These are phyloP conservation scores for Diplodus sargus DNA, from an alignment of 2,797 vertebrate genomes.

Conservation along the genomic window DNA sequence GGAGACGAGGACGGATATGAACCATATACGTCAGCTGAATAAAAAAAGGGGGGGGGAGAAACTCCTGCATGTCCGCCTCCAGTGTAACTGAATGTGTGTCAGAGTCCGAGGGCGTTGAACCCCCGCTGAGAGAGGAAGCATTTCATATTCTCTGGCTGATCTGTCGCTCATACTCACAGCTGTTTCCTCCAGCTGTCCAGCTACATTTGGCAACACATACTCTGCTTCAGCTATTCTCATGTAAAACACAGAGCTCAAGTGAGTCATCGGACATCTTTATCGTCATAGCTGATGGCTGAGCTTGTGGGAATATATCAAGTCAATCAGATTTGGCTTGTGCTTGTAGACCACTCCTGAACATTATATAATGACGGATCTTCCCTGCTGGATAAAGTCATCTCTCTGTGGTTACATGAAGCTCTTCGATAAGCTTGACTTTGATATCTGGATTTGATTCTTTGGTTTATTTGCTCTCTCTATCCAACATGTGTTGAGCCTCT, in stretches of 20 bases:
- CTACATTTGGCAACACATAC: constrained; percentile 37
- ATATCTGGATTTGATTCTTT: constrained; percentile 7
- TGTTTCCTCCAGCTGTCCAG: constrained; percentile 61
- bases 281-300: constrained; percentile 5
- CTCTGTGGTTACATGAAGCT: background rate
- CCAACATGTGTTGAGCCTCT: background rate
- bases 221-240: constrained; percentile 6
- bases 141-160: constrained; percentile 43
- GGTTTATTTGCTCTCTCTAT: background rate
- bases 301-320: constrained; percentile 15
- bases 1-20: background rate
- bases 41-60: background rate
- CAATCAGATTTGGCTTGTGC: constrained; percentile 3
- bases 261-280: constrained; percentile 31
- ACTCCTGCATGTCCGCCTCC: background rate
- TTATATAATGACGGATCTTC: background rate
- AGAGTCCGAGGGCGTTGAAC: constrained; percentile 25
- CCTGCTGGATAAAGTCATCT: background rate
- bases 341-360: constrained; percentile 1
- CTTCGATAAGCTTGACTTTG: background rate
- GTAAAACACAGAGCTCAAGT: constrained; percentile 9
- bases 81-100: background rate
- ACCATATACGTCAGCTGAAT: constrained; percentile 5
- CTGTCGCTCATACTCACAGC: constrained; percentile 27
- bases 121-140: constrained; percentile 30